Evolutionary conservation across 2,797 vertebrate genomes (phyloP), one percentile per base, ranked within the genome.

Genomic region (Pteronotus mesoamericanus): DNA sequence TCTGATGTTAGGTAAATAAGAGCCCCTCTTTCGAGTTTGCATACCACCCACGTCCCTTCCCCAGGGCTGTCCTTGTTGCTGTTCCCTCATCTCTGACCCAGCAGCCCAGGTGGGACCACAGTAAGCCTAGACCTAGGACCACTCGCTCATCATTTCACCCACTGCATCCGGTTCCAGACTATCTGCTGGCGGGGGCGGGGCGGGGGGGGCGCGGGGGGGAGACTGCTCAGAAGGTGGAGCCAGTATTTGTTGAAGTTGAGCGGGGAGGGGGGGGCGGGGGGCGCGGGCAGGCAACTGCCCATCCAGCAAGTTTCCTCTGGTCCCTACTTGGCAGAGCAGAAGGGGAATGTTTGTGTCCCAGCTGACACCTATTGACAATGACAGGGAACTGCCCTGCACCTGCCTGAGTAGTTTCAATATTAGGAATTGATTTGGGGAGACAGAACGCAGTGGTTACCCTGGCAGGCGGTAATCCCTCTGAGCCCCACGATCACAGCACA

Each of bases 251-350:
- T 61, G 11, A 88, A 84, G 19, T 3, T 11, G 7, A 51, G 55
- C 59, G 6, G 1, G 19, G 29, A 29, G 9, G 5, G 2, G 37
- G n/a, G n/a, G n/a, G n/a, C n/a, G n/a, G n/a, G n/a, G n/a, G n/a
- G n/a, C n/a, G n/a, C n/a, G n/a, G 21, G 57, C 64, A 26, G 37
- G 48, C 1, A 1, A 74, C 57, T 42, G 29, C 22, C 26, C 66
- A 53, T 24, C 42, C 46, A 75, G 44, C 57, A 32, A 75, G 72
- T 2, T 68, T 87, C 55, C 37, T 88, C 64, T 53, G 2, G 42
- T 21, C 34, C 34, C 26, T 12, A 22, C 42, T 9, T 32, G 61
- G 32, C 55, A 19, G 26, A 55, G 48, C 16, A 79, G 37, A 80
- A 4, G 2, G 2, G 22, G 18, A 2, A 48, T n/a, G 9, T 74